Percentiles rank a stretch among this genome's conserved stretches.
phyloP scores from a whole-genome alignment of 1,140 invertebrate species.

The Antheraea pernyi region DNA sequence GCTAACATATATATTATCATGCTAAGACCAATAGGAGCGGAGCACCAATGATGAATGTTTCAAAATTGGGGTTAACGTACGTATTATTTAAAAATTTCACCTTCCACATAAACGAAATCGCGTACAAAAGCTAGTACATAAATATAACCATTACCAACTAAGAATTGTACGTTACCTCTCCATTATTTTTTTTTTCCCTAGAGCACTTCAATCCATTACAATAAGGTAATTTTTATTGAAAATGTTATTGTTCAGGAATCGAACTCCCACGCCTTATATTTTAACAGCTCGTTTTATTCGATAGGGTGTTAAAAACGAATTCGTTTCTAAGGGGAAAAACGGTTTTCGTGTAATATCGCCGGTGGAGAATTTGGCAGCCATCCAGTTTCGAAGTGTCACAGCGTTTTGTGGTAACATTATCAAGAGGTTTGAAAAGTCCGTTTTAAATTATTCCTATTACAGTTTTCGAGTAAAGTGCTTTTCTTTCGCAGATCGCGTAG shows the following conservation, averaged over 20 bases:
- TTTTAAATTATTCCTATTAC: not conserved
- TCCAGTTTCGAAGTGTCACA: not conserved
- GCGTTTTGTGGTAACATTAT: not conserved
- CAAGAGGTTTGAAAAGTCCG: not conserved
- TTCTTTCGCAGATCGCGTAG: not conserved
- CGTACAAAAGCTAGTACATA: no score
- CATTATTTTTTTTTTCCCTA: not conserved
- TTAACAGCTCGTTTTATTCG: not conserved
- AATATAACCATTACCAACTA: no score
- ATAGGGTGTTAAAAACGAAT: constrained; percentile 3
- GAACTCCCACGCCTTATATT: not conserved
- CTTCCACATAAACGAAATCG: no score
- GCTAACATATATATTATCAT: no score
- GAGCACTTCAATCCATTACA: not conserved
- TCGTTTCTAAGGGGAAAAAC: not conserved
- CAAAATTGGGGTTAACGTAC: no score
- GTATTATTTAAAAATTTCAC: no score
- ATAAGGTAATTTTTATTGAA: not conserved
- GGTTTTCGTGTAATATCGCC: not conserved
- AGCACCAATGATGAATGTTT: no score
- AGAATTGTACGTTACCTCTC: no score
- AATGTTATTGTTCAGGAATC: not conserved
- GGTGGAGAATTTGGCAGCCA: not conserved
- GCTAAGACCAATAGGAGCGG: no score
- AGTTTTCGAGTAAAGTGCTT: not conserved